Conservation (phyloP, 2,797 vertebrate species). For the Heteromormyrus szaboi region DNA sequence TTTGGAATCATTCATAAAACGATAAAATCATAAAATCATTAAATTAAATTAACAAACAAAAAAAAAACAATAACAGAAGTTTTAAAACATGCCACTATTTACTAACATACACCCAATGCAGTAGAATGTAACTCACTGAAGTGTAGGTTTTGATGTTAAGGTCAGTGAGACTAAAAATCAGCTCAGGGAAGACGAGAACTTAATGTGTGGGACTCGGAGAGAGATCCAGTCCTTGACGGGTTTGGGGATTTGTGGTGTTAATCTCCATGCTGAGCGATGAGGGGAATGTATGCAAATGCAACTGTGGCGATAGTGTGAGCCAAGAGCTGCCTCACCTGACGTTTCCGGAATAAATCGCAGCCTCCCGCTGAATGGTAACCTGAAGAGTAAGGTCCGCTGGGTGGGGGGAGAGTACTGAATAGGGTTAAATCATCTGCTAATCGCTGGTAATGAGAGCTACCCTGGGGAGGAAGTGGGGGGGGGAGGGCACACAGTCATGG, state of each 20-base stretch:
- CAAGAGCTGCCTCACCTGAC: not conserved
- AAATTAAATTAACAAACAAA: not conserved
- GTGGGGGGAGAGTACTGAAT: slow-evolving; percentile 63
- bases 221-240: not conserved
- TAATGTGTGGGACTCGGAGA: not conserved
- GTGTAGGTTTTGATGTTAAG: not conserved
- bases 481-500: slow-evolving; percentile 68
- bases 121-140: not conserved
- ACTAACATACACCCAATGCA: not conserved
- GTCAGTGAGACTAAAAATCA: not conserved
- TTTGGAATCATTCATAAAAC: not conserved
- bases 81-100: not conserved
- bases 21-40: no score
- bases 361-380: not conserved
- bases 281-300: not conserved
- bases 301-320: not conserved
- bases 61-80: not conserved
- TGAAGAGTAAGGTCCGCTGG: not conserved
- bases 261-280: not conserved
- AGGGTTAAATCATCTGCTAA: slow-evolving; percentile 84
- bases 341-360: not conserved
- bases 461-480: slow-evolving; percentile 81
- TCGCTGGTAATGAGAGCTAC: slow-evolving; percentile 83
- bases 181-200: not conserved
- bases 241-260: not conserved